A percentile compares a stretch with the other conserved stretches of the same genome.
Evolutionary conservation across 2,888 invertebrate species (phyloP).

Genomic region (Cerastoderma edule): DNA sequence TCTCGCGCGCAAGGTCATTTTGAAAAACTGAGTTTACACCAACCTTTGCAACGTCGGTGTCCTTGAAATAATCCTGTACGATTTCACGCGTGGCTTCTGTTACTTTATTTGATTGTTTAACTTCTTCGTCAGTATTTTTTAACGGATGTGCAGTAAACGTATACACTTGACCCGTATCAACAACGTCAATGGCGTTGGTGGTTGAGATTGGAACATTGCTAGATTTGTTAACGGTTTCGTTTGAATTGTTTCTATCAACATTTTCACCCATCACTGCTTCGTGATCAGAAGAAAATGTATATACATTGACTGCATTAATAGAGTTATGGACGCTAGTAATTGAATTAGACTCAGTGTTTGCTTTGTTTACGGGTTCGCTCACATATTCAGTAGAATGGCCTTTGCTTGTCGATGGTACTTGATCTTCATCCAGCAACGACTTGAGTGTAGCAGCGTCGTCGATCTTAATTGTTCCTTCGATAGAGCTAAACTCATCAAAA

Average conservation of each 20-base stretch:
- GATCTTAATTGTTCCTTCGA: constrained; percentile 10
- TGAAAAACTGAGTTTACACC: constrained; percentile 11
- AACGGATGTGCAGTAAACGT: too few species aligned
- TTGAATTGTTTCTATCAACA: too few species aligned
- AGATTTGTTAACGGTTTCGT: too few species aligned
- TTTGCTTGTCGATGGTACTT: not conserved
- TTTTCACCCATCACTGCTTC: not conserved
- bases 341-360: not conserved
- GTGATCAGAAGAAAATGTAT: not conserved
- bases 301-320: not conserved
- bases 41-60: constrained; percentile 7
- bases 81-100: constrained; percentile 2
- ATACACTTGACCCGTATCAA: too few species aligned
- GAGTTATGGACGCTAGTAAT: not conserved
- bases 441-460: not conserved
- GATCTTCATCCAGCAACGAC: not conserved
- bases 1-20: not conserved
- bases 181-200: too few species aligned
- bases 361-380: not conserved
- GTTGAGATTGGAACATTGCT: not conserved
- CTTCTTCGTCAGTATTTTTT: too few species aligned
- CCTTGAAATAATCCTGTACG: constrained; percentile 13
- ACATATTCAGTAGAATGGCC: not conserved
- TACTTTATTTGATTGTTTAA: constrained; percentile 12
- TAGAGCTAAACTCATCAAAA: not conserved